Conservation (phyloP, 2,888 invertebrate genomes). For the Eurytoma californica region DNA sequence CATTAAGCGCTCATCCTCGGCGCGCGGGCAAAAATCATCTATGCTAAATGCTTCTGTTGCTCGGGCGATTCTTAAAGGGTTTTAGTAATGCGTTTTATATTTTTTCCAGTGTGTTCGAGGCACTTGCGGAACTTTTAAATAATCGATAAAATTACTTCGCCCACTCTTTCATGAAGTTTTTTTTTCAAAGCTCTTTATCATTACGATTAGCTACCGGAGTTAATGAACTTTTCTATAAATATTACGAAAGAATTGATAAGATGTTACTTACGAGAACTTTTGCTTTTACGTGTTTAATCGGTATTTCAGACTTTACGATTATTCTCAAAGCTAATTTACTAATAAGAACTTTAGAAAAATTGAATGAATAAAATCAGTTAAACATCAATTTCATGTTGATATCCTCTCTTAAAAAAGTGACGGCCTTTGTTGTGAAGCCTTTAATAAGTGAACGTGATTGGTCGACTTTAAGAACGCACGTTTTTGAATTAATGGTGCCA, state of each 20-base stretch:
- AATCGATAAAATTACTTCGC: conserved; percentile 50
- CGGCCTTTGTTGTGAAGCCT: too few relatives aligned
- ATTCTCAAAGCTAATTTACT: too few relatives aligned
- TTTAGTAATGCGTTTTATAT: conserved; percentile 42
- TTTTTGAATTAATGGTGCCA: too few relatives aligned
- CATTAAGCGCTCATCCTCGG: conserved; percentile 32
- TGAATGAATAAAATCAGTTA: too few relatives aligned
- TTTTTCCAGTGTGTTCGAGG: conserved; percentile 10
- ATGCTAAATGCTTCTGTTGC: conserved; percentile 5
- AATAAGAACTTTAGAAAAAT: too few relatives aligned
- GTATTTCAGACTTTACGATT: too few relatives aligned
- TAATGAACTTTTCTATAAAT: conserved; percentile 28
- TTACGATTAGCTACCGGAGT: not conserved
- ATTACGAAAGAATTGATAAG: conserved; percentile 22
- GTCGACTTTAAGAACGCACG: too few relatives aligned
- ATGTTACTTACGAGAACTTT: conserved; percentile 4
- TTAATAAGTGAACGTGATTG: too few relatives aligned
- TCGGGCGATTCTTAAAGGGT: conserved; percentile 38
- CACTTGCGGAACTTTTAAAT: conserved; percentile 34
- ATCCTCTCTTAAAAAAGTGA: too few relatives aligned
- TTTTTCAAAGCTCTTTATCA: conserved; percentile 1
- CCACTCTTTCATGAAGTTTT: conserved; percentile 48
- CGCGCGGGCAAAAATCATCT: not conserved
- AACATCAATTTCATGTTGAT: too few relatives aligned
- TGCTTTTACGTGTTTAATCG: not conserved